Conservation (phyloP, 1,140 invertebrate species). For the Drosophila truncata region DNA sequence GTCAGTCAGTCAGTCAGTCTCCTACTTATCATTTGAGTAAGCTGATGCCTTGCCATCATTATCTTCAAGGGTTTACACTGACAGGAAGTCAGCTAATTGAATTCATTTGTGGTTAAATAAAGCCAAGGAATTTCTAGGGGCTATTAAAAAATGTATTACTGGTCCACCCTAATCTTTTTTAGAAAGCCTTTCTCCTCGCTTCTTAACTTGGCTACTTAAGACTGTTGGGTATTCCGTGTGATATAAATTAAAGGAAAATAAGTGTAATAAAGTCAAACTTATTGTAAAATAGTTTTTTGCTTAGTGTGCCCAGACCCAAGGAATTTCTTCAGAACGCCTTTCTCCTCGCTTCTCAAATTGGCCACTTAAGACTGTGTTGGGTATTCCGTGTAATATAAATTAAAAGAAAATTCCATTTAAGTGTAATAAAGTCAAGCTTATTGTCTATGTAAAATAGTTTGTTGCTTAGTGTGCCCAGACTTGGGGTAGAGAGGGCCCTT, state of each 20-base stretch:
- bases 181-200: not conserved
- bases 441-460: conserved; percentile 7
- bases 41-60: not conserved
- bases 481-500: not conserved
- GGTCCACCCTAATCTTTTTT: not conserved
- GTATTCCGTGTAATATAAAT: not conserved
- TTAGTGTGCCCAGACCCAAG: no score
- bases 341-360: not conserved
- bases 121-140: not conserved
- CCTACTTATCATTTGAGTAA: not conserved
- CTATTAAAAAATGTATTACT: not conserved
- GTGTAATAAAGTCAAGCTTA: not conserved
- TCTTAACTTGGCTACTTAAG: not conserved
- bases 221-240: no score
- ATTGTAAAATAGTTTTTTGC: no score
- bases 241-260: no score
- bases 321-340: no score
- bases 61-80: conserved; percentile 2
- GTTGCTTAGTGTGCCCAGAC: not conserved
- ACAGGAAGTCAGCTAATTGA: not conserved
- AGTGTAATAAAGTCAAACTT: no score
- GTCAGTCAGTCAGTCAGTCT: not conserved
- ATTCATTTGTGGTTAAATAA: not conserved
- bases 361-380: not conserved
- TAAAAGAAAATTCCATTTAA: not conserved